Base-by-base conservation (phyloP, 92 coral and sea anemone species). In the Plumapathes pennacea region DNA sequence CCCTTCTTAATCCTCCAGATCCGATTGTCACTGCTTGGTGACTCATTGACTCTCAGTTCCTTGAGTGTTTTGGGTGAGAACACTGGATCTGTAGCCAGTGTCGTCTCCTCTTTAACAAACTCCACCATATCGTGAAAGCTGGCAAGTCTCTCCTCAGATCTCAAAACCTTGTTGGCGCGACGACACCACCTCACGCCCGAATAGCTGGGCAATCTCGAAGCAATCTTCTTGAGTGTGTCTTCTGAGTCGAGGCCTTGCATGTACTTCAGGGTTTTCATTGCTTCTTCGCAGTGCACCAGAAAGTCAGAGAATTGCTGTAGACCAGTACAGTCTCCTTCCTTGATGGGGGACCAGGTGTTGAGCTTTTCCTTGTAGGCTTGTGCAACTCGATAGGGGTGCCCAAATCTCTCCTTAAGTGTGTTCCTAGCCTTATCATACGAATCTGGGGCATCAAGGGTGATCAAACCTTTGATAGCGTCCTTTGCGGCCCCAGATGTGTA, bases 401-500 rank as follows among this genome's bases (percentile, higher is more conserved):
- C 72, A 34, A 73, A 73, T 46, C 80, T 64, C 43, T 73, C 57
- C 24, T 62, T 62, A 26, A 72, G 47, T 12, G 62, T 38, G 13
- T 62, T 62, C 44, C 56, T 50, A 4, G 80, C 80, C 46, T 67
- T 55, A 14, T 39, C 61, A 56, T 76, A 66, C 26, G 76, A 57
- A 54, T 64, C 69, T 22, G 76, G 46, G 41, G 76, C 29, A 30
- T 74, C 49, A 38, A 74, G 60, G 48, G 64, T 64, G 26, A 75
- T 28, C 30, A 75, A 32, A 42, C 69, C 75, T 54, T 64, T 50
- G 27, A 57, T 65, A 37, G 53, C 54, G 32, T 46, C 76, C 43
- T 75, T 75, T 44, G 75, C 63, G 23, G 55, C 68, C 27, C 75
- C 76, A 47, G 75, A 43, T 24, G 82, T 75, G 50, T 8, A 75